Evolutionary conservation across 2,113 vertebrate genomes (phyloP), one percentile per base, ranked within the genome.

Genomic region (Nettapus auritus): DNA sequence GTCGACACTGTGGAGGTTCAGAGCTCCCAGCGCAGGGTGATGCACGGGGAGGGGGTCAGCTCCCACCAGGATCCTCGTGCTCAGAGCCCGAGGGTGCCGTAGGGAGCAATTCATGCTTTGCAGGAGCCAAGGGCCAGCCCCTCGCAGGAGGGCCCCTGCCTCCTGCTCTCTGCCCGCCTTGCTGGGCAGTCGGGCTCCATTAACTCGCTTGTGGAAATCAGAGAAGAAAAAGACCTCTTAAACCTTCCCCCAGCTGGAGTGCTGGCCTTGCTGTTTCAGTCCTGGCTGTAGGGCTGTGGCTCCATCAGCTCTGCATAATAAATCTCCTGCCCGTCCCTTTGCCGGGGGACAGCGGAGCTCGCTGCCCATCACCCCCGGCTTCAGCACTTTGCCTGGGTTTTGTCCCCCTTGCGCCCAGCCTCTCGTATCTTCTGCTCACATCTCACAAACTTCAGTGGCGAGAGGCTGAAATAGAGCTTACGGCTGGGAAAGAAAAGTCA

Each of bases 401-500:
- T 75, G 21, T 66, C 48, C 84, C 62, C 53, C 28, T 79, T 76
- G 59, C 44, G 86, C 20, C 64, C 46, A 83, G 57, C 3, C 40
- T 76, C 74, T 46, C 12, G 40, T n/a, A 57, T 29, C 93, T 86
- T 89, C 66, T 46, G 40, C 63, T 83, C n/a, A 57, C 33, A 69
- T 80, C 67, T 95, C 64, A 87, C 46, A 59, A 82, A 67, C 14
- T 69, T 79, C 69, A 79, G 44, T n/a, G 84, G 9, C 3, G 40
- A 92, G 80, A 57, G 31, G 17, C 66, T 81, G 44, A 68, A 89
- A 78, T 14, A 48, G 42, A 40, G 62, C 81, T 96, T 89, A 89
- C n/a, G 44, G n/a, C 53, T 62, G n/a, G 70, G 74, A 79, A 92
- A 90, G 67, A 73, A 95, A 96, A 94, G 84, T 90, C 81, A 87